These are phyloP conservation scores for Larimichthys crocea DNA, from an alignment of 2,113 vertebrate species.

Conservation along the genomic window DNA sequence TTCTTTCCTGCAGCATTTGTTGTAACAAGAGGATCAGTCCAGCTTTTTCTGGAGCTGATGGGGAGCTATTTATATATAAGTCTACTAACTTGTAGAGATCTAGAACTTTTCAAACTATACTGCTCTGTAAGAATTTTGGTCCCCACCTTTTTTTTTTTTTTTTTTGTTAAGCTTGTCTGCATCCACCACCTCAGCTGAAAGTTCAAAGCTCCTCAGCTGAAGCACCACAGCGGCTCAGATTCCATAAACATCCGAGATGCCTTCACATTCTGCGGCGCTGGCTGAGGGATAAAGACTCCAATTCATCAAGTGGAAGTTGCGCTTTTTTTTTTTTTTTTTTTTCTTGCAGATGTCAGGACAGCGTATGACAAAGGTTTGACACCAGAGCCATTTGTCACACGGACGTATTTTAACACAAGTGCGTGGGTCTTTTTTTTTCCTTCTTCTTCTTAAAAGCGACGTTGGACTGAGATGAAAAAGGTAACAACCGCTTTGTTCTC, in stretches of 20 bases:
- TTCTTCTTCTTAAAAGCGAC: background rate
- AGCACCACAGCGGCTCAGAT: slow-evolving; percentile 52
- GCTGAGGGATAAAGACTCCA: slow-evolving; percentile 50
- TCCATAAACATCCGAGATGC: slow-evolving; percentile 65
- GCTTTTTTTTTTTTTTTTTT: slow-evolving; percentile 10
- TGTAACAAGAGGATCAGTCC: slow-evolving; percentile 31
- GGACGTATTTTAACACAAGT: slow-evolving; percentile 42
- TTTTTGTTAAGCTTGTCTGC: background rate
- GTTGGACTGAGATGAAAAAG: background rate
- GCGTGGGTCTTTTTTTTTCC: slow-evolving; percentile 23
- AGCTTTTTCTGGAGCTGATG: slow-evolving; percentile 11
- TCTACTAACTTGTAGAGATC: background rate
- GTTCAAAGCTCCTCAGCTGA: slow-evolving; percentile 44
- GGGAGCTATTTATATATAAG: slow-evolving; percentile 14
- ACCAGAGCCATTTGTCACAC: slow-evolving; percentile 66
- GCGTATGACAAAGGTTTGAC: slow-evolving; percentile 65
- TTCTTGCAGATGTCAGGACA: slow-evolving; percentile 46
- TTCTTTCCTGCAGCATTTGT: slow-evolving; percentile 49
- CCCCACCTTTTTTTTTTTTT: background rate
- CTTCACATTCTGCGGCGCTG: slow-evolving; percentile 41
- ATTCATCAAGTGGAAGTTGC: slow-evolving; percentile 60
- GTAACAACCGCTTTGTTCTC: background rate
- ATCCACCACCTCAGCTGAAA: slow-evolving; percentile 33
- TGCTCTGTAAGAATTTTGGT: background rate
- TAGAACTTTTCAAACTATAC: background rate